phyloP scores from a whole-genome alignment of 2,113 vertebrate genomes.

The Micromys minutus region DNA sequence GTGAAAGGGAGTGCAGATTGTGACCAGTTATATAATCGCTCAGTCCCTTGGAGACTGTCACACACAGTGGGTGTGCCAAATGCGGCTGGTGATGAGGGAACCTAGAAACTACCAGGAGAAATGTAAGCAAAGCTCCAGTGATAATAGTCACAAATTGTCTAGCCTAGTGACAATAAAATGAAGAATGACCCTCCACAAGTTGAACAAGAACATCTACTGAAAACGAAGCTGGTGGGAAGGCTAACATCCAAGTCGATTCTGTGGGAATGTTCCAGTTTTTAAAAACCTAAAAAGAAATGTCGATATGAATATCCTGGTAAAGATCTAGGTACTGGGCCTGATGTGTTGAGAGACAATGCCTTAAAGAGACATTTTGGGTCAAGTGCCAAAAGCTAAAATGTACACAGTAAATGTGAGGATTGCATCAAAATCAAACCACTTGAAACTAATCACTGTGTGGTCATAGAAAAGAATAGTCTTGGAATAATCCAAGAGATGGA shows the following conservation, averaged over 20 bases:
- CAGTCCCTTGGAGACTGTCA: neutral
- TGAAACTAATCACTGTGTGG: neutral
- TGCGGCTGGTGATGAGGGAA: neutral
- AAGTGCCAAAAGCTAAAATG: neutral
- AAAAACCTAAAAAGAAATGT: neutral
- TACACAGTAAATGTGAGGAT: neutral
- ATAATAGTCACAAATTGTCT: neutral
- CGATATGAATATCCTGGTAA: neutral
- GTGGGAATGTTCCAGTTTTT: neutral
- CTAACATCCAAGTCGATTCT: constrained; percentile 12
- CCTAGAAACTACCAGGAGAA: neutral
- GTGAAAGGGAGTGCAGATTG: neutral
- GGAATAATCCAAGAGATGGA: neutral
- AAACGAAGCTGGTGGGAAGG: neutral
- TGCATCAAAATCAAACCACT: neutral
- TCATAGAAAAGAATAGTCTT: neutral
- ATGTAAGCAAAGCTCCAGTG: neutral
- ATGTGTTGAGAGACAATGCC: neutral
- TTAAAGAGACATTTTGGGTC: neutral
- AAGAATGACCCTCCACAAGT: neutral
- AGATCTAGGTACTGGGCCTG: neutral
- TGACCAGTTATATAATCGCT: neutral
- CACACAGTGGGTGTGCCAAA: neutral
- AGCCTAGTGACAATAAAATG: neutral
- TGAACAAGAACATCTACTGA: neutral